These are phyloP conservation scores for Onychomys torridus DNA, from an alignment of 2,797 vertebrate species.

Conservation along the genomic window DNA sequence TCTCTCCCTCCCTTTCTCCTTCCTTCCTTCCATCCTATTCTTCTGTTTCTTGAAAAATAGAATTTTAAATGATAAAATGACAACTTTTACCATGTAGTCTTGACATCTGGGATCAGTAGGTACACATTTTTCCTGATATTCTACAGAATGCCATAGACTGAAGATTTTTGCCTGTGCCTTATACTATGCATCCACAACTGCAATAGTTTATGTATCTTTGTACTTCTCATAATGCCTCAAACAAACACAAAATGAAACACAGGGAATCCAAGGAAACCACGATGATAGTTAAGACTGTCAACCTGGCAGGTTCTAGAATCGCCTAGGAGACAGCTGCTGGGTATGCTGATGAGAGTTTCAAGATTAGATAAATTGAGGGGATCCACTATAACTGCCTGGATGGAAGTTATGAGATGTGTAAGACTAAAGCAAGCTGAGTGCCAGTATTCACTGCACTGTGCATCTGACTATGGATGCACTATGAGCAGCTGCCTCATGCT, in stretches of 20 bases:
- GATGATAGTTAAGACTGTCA: neutral
- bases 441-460: neutral
- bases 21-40: neutral
- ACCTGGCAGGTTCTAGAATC: neutral
- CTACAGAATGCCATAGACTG: neutral
- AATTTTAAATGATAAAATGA: constrained; percentile 12
- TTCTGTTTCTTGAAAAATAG: neutral
- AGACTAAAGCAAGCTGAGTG: neutral
- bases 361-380: neutral
- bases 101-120: neutral
- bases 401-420: neutral
- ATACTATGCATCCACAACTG: neutral
- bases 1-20: too few species aligned
- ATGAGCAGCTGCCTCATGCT: neutral
- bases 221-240: neutral
- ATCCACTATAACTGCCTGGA: neutral
- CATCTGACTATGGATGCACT: too few species aligned
- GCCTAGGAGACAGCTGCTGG: neutral
- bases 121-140: neutral
- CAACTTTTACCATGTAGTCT: neutral
- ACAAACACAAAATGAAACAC: neutral
- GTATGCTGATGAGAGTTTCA: neutral
- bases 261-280: neutral
- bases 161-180: neutral
- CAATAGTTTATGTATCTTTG: neutral